Evolutionary conservation across 2,797 vertebrate species (phyloP), one percentile per base, ranked within the genome.

Genomic region (Lagocephalus sceleratus): DNA sequence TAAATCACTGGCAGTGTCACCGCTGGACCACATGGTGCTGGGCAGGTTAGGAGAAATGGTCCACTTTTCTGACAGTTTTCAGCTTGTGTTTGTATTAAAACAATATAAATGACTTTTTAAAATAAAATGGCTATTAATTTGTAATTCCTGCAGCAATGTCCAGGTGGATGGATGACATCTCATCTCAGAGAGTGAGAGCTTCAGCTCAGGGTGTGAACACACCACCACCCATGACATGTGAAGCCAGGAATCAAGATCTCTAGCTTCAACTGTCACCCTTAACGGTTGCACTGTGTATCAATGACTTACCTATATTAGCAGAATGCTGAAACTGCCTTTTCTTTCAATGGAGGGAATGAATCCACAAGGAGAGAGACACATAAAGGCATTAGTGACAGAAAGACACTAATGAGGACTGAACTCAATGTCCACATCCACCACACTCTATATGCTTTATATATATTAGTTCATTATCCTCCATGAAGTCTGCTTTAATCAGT

Each of bases 271-370:
- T 81, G 67, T 70, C 74, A 73, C 60, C 67, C 60, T 46, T 69
- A 72, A 69, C 54, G 76, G 68, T 61, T 60, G 75, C 55, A 75
- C 76, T 19, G 12, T 73, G 75, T 76, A 76, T 75, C 59, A 68
- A 75, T 65, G 53, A 92, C 91, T 92, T 92, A 92, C 91, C 91
- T 89, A 92, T 91, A 47, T 92, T 88, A 84, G 76, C 84, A 86
- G 79, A 78, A 81, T 82, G 62, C 79, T 78, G 78, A 61, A 46
- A 84, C 79, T 83, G 87, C 87, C 79, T 91, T 91, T 78, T 90
- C 91, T 92, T 90, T 90, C 86, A 91, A 66, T 66, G 86, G 78
- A 82, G 84, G 86, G 87, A 83, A 90, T 88, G 86, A 87, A 87
- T 83, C 89, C 87, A 81, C 84, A 70, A 81, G 70, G 83, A 86